Conservation (phyloP, 2,888 invertebrate genomes). For the Morpho helenor region DNA sequence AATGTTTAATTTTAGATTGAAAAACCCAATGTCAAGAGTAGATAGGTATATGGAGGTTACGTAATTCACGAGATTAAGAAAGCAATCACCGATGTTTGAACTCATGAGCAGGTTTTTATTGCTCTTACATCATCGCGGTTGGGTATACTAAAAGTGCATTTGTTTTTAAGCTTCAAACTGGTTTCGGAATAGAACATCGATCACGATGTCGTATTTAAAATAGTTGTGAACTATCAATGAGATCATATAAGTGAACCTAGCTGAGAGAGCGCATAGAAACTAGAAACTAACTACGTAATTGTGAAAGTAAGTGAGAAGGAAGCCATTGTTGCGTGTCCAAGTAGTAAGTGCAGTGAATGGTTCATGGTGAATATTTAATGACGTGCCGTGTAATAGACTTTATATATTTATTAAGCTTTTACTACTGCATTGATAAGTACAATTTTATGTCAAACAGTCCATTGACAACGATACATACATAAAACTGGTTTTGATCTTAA, state of each 20-base stretch:
- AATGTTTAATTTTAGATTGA: slow-evolving; percentile 23
- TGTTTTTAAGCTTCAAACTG: slow-evolving; percentile 4
- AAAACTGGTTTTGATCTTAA: too few species aligned
- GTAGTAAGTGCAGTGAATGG: slow-evolving; percentile 27
- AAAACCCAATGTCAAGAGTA: slow-evolving; percentile 34
- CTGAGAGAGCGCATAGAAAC: slow-evolving; percentile 27
- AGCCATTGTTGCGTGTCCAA: slow-evolving; percentile 54
- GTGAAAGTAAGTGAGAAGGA: slow-evolving; percentile 68
- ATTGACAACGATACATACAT: too few species aligned
- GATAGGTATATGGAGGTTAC: slow-evolving; percentile 10
- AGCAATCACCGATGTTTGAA: slow-evolving; percentile 5
- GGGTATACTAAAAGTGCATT: slow-evolving; percentile 5
- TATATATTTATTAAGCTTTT: slow-evolving; percentile 15
- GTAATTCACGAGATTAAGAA: slow-evolving; percentile 7
- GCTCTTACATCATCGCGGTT: slow-evolving; percentile 2
- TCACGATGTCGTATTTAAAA: not conserved
- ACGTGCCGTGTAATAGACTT: slow-evolving; percentile 18
- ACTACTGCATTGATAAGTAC: slow-evolving; percentile 6
- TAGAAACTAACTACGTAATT: slow-evolving; percentile 53
- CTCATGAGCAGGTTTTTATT: slow-evolving; percentile 9
- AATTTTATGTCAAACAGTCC: not conserved
- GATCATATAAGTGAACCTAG: not conserved
- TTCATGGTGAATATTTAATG: slow-evolving; percentile 27
- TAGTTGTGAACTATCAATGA: not conserved
- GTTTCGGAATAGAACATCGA: slow-evolving; percentile 3